Conservation (phyloP, 2,113 vertebrate species). For the Brachypteracias leptosomus region DNA sequence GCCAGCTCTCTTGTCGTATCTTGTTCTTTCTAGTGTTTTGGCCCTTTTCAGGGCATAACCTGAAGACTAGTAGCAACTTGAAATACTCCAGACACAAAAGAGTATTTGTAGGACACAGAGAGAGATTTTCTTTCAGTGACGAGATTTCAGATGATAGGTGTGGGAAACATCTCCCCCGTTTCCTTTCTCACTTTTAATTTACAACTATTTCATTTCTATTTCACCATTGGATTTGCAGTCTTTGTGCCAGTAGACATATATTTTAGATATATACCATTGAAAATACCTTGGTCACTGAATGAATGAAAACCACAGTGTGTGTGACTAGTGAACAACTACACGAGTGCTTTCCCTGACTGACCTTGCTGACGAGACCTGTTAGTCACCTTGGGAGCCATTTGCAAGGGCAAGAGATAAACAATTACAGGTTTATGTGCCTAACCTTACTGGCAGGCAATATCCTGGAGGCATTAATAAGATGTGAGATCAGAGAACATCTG, state of each 20-base stretch:
- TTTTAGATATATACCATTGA: background rate
- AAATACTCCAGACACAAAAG: background rate
- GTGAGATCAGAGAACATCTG: conserved; percentile 73
- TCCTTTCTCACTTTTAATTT: background rate
- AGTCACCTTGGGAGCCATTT: conserved; percentile 46
- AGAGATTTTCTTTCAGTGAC: conserved; percentile 29
- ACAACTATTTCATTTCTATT: conserved; percentile 21
- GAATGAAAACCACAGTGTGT: conserved; percentile 33
- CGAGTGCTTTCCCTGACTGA: conserved; percentile 57
- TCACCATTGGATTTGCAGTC: conserved; percentile 16
- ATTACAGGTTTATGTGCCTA: conserved; percentile 35
- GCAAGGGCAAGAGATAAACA: conserved; percentile 51
- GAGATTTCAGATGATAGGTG: conserved; percentile 15
- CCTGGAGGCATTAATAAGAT: conserved; percentile 53
- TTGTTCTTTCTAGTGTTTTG: background rate
- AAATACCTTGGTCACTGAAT: conserved; percentile 37
- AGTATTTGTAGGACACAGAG: background rate
- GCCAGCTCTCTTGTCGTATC: conserved; percentile 23
- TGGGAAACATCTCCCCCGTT: conserved; percentile 17
- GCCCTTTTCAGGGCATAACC: conserved; percentile 20
- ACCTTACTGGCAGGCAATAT: conserved; percentile 58
- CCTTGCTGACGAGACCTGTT: conserved; percentile 49
- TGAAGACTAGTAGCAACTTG: conserved; percentile 33
- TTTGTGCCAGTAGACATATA: conserved; percentile 20
- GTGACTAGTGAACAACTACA: conserved; percentile 14